Evolutionary conservation across 2,113 vertebrate species (phyloP).

Genomic region (Myocastor coypus): DNA sequence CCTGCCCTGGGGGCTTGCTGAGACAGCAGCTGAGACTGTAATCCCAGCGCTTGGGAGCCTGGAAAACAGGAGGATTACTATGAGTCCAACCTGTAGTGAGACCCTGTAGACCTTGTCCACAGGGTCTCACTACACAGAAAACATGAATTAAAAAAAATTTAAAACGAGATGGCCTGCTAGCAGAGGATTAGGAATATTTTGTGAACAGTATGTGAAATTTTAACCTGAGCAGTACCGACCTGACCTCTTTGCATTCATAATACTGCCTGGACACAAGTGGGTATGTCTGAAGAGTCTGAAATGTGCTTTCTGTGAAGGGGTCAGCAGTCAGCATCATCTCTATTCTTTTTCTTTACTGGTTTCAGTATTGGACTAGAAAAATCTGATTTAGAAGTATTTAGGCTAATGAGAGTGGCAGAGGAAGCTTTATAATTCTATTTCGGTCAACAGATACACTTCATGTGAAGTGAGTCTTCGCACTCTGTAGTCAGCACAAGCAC

Average conservation of each 20-base stretch:
- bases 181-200: conserved; percentile 21
- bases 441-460: not conserved
- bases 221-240: not conserved
- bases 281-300: not conserved
- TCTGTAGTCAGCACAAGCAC: not conserved
- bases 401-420: conserved; percentile 8
- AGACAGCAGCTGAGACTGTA: too few species aligned
- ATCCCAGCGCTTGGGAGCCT: too few species aligned
- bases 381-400: conserved; percentile 29
- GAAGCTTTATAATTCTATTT: conserved; percentile 15
- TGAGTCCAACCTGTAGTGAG: too few species aligned
- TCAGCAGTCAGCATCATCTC: not conserved
- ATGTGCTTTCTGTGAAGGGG: not conserved
- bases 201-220: not conserved
- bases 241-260: not conserved
- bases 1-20: too few species aligned
- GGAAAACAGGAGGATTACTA: too few species aligned
- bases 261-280: not conserved
- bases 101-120: too few species aligned
- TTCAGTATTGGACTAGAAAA: conserved; percentile 28
- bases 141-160: too few species aligned
- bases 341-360: not conserved
- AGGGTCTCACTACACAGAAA: too few species aligned
- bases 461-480: not conserved
- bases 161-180: not conserved